Evolutionary conservation across 2,797 vertebrate species (phyloP), one percentile per base, ranked within the genome.

Genomic region (Spheniscus humboldti): DNA sequence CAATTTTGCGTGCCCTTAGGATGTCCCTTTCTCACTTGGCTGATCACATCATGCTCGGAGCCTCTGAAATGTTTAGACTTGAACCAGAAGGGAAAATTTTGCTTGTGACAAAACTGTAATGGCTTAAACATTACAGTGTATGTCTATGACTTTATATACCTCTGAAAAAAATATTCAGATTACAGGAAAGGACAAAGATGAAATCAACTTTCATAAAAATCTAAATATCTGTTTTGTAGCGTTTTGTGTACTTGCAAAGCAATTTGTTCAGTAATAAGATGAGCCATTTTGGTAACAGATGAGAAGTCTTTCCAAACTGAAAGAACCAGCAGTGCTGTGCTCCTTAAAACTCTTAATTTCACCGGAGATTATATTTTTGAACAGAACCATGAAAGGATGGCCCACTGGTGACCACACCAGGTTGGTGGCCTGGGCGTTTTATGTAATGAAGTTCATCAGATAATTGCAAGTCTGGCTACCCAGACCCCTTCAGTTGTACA

Each of bases 1-100:
- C 94, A 96, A 37, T 91, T 96, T 80, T 94, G 45, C 62, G 28
- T 91, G 92, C 56, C 93, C 92, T 95, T 88, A 87, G 89, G 93
- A 85, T 87, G 90, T 80, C 72, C 81, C 45, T 91, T 92, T 87
- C 77, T 86, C 92, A 86, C 84, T 94, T 94, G 74, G 52, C 53
- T 94, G 90, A 71, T 88, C 86, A 25, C 86, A 86, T 94, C 88
- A 89, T 39, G n/a, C 93, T 87, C 0, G 0, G 48, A 86, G 31
- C 13, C 24, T 79, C 64, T 79, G 78, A 93, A 95, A 89, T 11
- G 22, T 91, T 93, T 63, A 57, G 74, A 69, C 67, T 80, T 64
- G 20, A 64, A 85, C 15, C 71, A 92, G 90, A 88, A 84, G 17
- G 33, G 35, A 94, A 92, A 93, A 19, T 77, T 71, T 93, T 92